Evolutionary conservation across 30 jellyfish, hydroid and myxozoan species (phyloP).

Genomic region (Euphysa ruthae): DNA sequence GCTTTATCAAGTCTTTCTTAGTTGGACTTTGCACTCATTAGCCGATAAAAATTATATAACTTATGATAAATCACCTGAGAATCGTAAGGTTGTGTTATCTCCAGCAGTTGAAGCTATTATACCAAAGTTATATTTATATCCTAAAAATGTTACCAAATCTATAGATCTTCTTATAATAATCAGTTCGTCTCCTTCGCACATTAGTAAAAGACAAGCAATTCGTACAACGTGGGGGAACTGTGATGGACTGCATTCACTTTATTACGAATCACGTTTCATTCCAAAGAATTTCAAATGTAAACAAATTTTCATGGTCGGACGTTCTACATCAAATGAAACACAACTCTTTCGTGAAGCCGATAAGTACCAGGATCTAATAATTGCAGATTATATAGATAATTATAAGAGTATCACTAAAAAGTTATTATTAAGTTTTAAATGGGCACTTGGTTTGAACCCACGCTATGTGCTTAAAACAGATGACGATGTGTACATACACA

Average conservation of each 20-base stretch:
- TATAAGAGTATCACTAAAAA: slow-evolving; percentile 57
- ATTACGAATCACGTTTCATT: slow-evolving; percentile 3
- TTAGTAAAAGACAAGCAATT: slow-evolving; percentile 19
- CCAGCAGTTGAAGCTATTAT: too few species aligned
- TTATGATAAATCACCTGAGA: too few species aligned
- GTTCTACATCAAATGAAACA: not conserved
- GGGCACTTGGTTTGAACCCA: slow-evolving; percentile 23
- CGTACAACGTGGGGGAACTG: slow-evolving; percentile 38
- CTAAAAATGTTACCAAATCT: too few species aligned
- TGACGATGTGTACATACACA: slow-evolving; percentile 28
- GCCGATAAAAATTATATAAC: too few species aligned
- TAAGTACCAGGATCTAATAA: not conserved
- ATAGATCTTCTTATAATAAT: not conserved
- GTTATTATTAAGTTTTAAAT: slow-evolving; percentile 37
- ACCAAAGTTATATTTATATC: too few species aligned
- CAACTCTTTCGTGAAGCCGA: not conserved
- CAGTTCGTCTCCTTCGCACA: not conserved
- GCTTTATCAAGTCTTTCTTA: too few species aligned
- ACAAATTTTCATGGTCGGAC: slow-evolving; percentile 12
- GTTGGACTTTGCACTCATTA: too few species aligned
- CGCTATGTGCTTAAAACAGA: slow-evolving; percentile 18
- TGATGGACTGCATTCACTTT: not conserved
- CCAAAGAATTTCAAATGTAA: slow-evolving; percentile 3
- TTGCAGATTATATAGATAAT: slow-evolving; percentile 6
- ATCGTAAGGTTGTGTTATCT: too few species aligned